Evolutionary conservation across 2,888 invertebrate genomes (phyloP), one percentile per base, ranked within the genome.

Genomic region (Spilosoma lubricipeda): DNA sequence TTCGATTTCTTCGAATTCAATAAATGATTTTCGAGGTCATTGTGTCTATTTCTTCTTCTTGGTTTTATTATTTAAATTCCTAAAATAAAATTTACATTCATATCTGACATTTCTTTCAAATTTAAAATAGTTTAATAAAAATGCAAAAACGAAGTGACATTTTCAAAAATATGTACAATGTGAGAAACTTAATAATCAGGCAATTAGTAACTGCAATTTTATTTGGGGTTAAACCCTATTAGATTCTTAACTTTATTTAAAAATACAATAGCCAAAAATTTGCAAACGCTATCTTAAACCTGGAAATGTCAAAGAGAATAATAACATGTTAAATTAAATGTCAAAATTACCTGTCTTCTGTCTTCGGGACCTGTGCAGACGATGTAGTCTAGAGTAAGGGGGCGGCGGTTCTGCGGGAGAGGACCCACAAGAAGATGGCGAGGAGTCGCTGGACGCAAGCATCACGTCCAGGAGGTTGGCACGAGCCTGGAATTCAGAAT

Each of bases 391-490:
- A 52, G 97, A 97, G 92, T 98, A 98, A 77, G 84, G 97, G 91
- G 92, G 93, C 52, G 92, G 91, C 0, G 94, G 92, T 81, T 93
- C 94, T 0, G 95, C 95, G 9, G 95, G 95, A 63, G 97, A 97
- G 27, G 97, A 97, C 20, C 97, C 96, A 83, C 97, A 97, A 8
- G 97, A 97, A 45, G 97, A 97, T 39, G 97, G 97, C 23, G 96
- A 96, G 69, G 97, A 97, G 89, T 97, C 97, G 87, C 97, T 97
- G 13, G 97, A 97, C 30, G 97, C 97, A 90, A 98, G 92, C 97
- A 98, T 97, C 83, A 97, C 97, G 92, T 98, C 98, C 74, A 98
- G 92, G 11, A 98, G 93, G 92, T 97, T 98, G 52, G 97, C 98
- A 84, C 98, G 96, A 39, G 97, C 97, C 98, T 98, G 91, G 7